Conservation (phyloP, 2,797 vertebrate genomes). For the Urophycis tenuis region DNA sequence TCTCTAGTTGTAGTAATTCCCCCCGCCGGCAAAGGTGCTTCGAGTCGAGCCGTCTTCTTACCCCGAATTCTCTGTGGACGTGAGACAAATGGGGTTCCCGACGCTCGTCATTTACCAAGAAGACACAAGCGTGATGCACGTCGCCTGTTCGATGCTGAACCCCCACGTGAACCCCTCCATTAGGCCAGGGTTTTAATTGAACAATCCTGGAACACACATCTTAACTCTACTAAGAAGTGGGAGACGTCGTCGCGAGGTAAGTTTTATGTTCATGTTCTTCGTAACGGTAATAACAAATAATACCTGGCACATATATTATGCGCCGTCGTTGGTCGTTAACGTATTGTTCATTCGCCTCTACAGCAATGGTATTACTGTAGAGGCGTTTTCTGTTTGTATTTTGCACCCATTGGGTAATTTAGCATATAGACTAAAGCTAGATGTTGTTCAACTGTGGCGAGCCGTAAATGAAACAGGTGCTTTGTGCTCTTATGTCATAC, state of each 20-base stretch:
- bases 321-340: background rate
- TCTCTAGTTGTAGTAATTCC: background rate
- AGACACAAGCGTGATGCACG: background rate
- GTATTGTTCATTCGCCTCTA: background rate
- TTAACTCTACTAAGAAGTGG: background rate
- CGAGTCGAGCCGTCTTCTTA: background rate
- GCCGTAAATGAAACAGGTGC: slow-evolving; percentile 31
- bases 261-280: background rate
- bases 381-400: background rate
- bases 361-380: background rate
- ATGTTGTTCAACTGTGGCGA: slow-evolving; percentile 19
- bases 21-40: background rate
- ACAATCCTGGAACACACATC: background rate
- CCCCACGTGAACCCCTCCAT: background rate
- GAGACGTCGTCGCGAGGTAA: background rate
- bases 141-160: background rate
- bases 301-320: background rate
- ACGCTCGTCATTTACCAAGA: background rate
- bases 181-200: background rate
- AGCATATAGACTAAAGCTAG: background rate
- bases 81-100: background rate
- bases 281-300: background rate
- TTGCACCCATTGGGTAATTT: background rate
- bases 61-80: background rate
- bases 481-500: slow-evolving; percentile 11